phyloP scores from a whole-genome alignment of 1,140 invertebrate genomes.

The Epicauta chinensis region DNA sequence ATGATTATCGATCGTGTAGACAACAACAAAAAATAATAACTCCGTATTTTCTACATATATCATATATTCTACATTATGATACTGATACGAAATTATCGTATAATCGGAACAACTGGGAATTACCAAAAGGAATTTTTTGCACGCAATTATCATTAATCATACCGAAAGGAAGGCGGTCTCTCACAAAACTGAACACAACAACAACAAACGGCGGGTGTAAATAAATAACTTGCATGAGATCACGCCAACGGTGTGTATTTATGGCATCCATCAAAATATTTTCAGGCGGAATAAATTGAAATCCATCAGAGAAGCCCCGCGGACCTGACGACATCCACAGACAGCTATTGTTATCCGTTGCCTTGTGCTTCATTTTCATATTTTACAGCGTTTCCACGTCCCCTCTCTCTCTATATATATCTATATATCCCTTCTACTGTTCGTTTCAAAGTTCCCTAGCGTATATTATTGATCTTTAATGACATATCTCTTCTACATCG shows the following conservation, averaged over 20 bases:
- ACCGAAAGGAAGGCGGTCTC: no score
- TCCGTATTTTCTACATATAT: no score
- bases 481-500: conserved; percentile 31
- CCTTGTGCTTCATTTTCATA: conserved; percentile 38
- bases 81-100: no score
- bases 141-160: conserved; percentile 11
- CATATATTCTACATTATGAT: no score
- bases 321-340: conserved; percentile 31
- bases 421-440: conserved; percentile 21
- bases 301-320: conserved; percentile 38
- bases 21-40: no score
- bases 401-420: conserved; percentile 12
- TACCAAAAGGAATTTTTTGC: no score
- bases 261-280: conserved; percentile 13
- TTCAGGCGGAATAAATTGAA: conserved; percentile 36
- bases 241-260: neutral
- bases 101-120: no score
- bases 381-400: conserved; percentile 21
- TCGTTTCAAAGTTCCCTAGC: conserved; percentile 28
- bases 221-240: conserved; percentile 9
- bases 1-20: no score
- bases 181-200: neutral
- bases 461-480: conserved; percentile 40
- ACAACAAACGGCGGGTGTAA: conserved; percentile 9
- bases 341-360: conserved; percentile 36